phyloP scores from a whole-genome alignment of 2,113 vertebrate genomes.

The Dolichallabes microphthalmus region DNA sequence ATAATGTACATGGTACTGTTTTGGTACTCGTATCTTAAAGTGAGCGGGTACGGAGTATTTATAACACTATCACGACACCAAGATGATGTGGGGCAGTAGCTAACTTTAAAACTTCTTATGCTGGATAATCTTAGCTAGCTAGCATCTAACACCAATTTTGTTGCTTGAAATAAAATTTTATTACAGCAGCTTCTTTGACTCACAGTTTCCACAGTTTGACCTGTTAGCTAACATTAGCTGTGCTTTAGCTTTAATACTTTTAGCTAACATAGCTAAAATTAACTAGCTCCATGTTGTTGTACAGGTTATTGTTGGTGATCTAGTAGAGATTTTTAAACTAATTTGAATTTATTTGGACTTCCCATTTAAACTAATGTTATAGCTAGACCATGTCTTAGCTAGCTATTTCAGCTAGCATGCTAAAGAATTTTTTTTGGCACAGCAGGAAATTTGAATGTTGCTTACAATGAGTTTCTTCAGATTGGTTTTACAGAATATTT shows the following conservation, averaged over 20 bases:
- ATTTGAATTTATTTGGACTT: not conserved
- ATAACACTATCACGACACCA: not conserved
- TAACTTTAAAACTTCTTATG: not conserved
- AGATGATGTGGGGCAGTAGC: not conserved
- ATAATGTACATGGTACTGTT: not conserved
- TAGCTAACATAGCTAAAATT: not conserved
- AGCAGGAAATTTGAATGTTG: not conserved
- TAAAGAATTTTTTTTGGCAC: not conserved
- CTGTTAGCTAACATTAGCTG: not conserved
- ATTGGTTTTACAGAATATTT: not conserved
- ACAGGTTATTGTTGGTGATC: not conserved
- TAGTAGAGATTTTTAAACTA: not conserved
- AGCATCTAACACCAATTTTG: not conserved
- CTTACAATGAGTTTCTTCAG: not conserved
- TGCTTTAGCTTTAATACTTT: not conserved
- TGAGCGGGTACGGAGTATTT: not conserved
- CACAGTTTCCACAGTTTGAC: not conserved
- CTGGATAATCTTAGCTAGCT: not conserved
- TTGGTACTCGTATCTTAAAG: not conserved
- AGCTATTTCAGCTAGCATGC: not conserved
- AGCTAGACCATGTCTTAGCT: not conserved
- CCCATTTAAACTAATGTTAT: not conserved
- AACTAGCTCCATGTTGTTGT: not conserved
- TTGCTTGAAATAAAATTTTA: not conserved
- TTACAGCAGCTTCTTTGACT: not conserved